Base-by-base conservation (phyloP, 2,113 vertebrate species). In the Asarcornis scutulata region DNA sequence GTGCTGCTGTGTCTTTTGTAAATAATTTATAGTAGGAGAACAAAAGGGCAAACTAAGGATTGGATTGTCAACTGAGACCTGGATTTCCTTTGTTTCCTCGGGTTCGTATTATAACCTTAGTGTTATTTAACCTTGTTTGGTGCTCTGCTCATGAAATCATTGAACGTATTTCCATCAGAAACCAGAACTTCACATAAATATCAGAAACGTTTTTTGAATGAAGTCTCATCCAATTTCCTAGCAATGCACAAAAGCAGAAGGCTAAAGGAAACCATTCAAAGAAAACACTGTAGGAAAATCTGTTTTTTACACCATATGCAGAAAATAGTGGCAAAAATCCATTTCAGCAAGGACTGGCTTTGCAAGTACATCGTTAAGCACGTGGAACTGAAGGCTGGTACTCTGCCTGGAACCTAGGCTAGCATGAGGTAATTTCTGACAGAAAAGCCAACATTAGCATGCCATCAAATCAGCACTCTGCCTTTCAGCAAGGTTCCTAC, bases 11-110 rank as follows among this genome's bases (percentile, higher is more conserved):
- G 69, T 64, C 23, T 64, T 42, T 50, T 58, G 48, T 48, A 82
- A 64, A 56, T 82, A 56, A 89, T 66, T 87, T 75, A 64, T 81
- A 58, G 48, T 2, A n/a, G n/a, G n/a, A 84, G 74, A 26, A 56
- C 15, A 63, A 88, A 76, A 78, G 75, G 63, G 83, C 68, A 96
- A 96, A 55, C 46, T n/a, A 66, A 86, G 69, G 77, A 86, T 71
- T 1, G 3, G 29, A 48, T 2, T 29, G 77, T 77, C 83, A 83
- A 18, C 15, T 12, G 31, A 52, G 52, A 64, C 20, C 44, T 67
- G 52, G 67, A 92, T 82, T 84, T 88, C 46, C 73, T 86, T 83
- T 86, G 60, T 83, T 88, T 89, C 68, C 34, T 60, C 48, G 27
- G 29, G 50, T 72, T 80, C 68, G 10, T 63, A 46, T 18, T 53